These are phyloP conservation scores for Python bivittatus DNA, from an alignment of 2,113 vertebrate genomes.

Conservation along the genomic window DNA sequence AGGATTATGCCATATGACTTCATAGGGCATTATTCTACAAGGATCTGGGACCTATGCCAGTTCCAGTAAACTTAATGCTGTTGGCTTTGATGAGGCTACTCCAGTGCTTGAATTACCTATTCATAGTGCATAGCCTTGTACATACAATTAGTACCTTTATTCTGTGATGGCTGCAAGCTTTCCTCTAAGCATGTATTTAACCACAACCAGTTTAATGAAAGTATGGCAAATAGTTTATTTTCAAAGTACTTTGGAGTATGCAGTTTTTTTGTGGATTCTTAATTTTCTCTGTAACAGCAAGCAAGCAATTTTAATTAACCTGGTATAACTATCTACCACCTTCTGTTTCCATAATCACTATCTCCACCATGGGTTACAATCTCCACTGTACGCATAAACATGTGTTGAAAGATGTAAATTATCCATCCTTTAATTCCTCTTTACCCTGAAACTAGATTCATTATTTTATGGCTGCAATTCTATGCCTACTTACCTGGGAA, in stretches of 20 bases:
- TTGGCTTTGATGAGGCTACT: neutral
- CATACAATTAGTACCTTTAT: neutral
- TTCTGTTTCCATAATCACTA: neutral
- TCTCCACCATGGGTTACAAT: neutral
- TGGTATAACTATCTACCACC: neutral
- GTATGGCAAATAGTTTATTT: neutral
- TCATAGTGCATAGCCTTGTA: neutral
- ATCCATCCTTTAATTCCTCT: neutral
- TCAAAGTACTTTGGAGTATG: neutral
- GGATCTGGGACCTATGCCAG: constrained; percentile 1
- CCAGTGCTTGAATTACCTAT: constrained; percentile 1
- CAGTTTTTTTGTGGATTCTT: neutral
- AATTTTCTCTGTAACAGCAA: neutral
- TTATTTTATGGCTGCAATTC: neutral
- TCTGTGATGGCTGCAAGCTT: neutral
- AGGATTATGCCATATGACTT: neutral
- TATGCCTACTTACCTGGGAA: neutral
- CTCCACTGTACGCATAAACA: neutral
- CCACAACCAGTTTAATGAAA: neutral
- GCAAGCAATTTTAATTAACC: neutral
- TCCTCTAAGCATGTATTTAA: neutral
- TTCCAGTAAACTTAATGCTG: constrained; percentile 1
- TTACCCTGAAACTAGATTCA: neutral
- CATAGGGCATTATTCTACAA: constrained; percentile 4
- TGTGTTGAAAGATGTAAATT: neutral